Conservation (phyloP, 2,797 vertebrate species). For the Sphaeramia orbicularis region DNA sequence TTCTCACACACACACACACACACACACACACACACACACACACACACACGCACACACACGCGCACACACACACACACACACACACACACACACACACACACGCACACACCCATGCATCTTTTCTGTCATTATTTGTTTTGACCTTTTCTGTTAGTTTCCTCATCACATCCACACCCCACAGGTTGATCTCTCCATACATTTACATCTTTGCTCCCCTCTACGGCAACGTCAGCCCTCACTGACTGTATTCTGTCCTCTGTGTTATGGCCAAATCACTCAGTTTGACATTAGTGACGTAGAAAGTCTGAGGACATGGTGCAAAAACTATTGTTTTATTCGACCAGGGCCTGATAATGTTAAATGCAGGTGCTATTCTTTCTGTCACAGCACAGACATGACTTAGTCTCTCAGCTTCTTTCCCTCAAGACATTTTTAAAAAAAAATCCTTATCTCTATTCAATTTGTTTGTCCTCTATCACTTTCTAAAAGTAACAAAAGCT, state of each 20-base stretch:
- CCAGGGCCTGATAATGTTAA: not conserved
- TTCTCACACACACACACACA: not conserved
- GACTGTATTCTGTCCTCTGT: slow-evolving; percentile 19
- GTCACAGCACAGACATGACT: not conserved
- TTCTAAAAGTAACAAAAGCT: slow-evolving; percentile 26
- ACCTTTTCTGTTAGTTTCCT: slow-evolving; percentile 30
- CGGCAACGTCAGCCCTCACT: slow-evolving; percentile 11
- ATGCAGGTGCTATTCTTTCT: not conserved
- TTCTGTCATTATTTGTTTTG: slow-evolving; percentile 46
- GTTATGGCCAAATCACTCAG: slow-evolving; percentile 5
- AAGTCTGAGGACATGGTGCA: slow-evolving; percentile 8
- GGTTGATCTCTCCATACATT: slow-evolving; percentile 31
- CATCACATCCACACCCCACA: slow-evolving; percentile 15
- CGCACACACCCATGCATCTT: not conserved
- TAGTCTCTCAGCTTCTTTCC: not conserved
- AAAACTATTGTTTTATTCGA: not conserved
- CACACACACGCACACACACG: not conserved
- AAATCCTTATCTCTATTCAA: slow-evolving; percentile 4
- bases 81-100: not conserved
- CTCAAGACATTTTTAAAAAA: not conserved
- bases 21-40: not conserved
- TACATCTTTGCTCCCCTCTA: slow-evolving; percentile 22
- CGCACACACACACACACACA: not conserved
- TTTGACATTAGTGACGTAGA: not conserved
- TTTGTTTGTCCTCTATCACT: not conserved